A percentile compares a stretch with the other conserved stretches of the same genome.
These are phyloP conservation scores for Crotalus helleri DNA, from an alignment of 2,113 vertebrate species.

Conservation along the genomic window DNA sequence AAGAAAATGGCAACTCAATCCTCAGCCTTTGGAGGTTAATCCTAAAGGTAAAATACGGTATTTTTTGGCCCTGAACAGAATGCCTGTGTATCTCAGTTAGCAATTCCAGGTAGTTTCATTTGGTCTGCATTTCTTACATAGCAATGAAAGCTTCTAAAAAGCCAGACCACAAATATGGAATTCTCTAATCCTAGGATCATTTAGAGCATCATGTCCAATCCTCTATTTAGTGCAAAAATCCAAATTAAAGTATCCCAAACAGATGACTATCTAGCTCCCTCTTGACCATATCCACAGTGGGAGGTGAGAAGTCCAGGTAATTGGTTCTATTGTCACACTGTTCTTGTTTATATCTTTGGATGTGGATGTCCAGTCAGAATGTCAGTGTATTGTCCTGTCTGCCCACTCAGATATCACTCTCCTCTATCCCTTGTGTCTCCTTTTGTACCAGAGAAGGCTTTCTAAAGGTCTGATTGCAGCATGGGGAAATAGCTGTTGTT, in stretches of 20 bases:
- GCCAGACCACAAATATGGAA: background rate
- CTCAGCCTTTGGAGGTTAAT: background rate
- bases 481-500: background rate
- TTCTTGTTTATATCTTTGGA: background rate
- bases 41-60: background rate
- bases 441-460: background rate
- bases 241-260: background rate
- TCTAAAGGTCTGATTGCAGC: background rate
- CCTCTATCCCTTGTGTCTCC: background rate
- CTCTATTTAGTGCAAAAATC: background rate
- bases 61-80: background rate
- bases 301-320: background rate
- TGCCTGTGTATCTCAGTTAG: background rate
- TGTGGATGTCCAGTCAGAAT: background rate
- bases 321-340: background rate
- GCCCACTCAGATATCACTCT: background rate
- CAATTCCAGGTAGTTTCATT: background rate
- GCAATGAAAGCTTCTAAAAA: background rate
- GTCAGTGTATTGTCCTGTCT: background rate
- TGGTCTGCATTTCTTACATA: background rate
- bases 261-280: background rate
- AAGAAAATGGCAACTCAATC: slow-evolving; percentile 3
- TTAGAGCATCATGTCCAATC: background rate
- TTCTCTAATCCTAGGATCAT: background rate
- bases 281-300: background rate